Evolutionary conservation across 2,113 vertebrate genomes (phyloP), one percentile per base, ranked within the genome.

Genomic region (Shinisaurus crocodilurus): DNA sequence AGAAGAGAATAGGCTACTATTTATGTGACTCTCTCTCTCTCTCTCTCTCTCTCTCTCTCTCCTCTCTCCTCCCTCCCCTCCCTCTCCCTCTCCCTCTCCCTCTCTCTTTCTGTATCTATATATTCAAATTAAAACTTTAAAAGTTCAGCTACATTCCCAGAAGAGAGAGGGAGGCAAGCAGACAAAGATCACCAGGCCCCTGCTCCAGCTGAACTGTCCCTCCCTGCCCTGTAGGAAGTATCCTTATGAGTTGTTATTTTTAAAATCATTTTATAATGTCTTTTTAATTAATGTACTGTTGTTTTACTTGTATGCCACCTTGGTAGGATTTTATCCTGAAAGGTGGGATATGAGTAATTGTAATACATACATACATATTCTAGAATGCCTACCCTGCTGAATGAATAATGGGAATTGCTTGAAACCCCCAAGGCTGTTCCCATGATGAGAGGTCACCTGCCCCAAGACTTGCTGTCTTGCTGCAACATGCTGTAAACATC

Each of bases 321-420:
- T 60, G 57, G 57, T 60, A 60, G 57, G 57, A 60, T 60, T 60
- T 18, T 60, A 16, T 60, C 57, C n/a, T 60, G 57, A 60, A 60
- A 60, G 12, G 57, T 60, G 57, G 57, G 13, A 60, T 60, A 60
- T 60, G 3, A 60, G 13, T 6, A 60, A 60, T 8, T 50, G 8
- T 50, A 50, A 50, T 50, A 50, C 48, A 8, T n/a, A n/a, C n/a
- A n/a, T 60, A 60, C 57, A 60, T 18, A 82, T 93, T 94, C 93
- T 95, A 93, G 85, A 84, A 69, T 90, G 87, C 84, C 79, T 92
- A 67, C 89, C 91, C 91, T 89, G n/a, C 48, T 83, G 94, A 95
- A 92, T 94, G 93, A 94, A 92, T 93, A 94, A 86, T 18, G 54
- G 72, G 88, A 93, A 67, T 88, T 60, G 89, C 93, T 95, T 95